Evolutionary conservation across 2,797 vertebrate species (phyloP), one percentile per base, ranked within the genome.

Genomic region (Neoniphon sammara): DNA sequence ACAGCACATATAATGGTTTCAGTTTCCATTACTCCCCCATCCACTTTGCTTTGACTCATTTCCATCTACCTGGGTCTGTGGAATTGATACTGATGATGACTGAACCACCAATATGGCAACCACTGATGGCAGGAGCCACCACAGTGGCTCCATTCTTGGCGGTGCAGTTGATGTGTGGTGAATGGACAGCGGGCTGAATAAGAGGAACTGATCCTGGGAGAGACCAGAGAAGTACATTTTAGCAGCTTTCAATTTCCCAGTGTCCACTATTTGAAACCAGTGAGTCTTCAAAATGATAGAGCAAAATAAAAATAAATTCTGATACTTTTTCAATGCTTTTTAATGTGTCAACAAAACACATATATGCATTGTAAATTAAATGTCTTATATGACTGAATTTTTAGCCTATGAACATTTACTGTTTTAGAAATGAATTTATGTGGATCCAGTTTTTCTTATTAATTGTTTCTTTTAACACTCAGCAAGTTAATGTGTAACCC

Each of bases 101-200:
- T 15, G 56, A 18, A 20, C 71, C 71, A 46, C 8, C 44, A 5
- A 87, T 25, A 2, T 0, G 77, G 1, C 85, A 90, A 20, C 60
- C 78, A 5, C 36, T n/a, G 63, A 92, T 36, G 31, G 7, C 25
- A 14, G 87, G 89, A 55, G 87, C 75, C 0, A 92, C 55, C 54
- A 90, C 67, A 1, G 1, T 84, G 65, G 87, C 44, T 23, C 75
- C 67, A 15, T 5, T 79, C 55, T 91, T 70, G 71, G 89, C 89
- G 0, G 31, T 55, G 69, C 66, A 78, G 23, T 5, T 75, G 30
- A 86, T 77, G 17, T 66, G 42, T 42, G 85, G 82, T 11, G 84
- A 25, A 53, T 70, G 56, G 64, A 82, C 39, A 1, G 0, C 2
- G 18, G 63, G 63, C 25, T 80, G 42, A 47, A 58, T 7, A 15